Base-by-base conservation (phyloP, 2,797 vertebrate genomes). In the Champsocephalus gunnari region DNA sequence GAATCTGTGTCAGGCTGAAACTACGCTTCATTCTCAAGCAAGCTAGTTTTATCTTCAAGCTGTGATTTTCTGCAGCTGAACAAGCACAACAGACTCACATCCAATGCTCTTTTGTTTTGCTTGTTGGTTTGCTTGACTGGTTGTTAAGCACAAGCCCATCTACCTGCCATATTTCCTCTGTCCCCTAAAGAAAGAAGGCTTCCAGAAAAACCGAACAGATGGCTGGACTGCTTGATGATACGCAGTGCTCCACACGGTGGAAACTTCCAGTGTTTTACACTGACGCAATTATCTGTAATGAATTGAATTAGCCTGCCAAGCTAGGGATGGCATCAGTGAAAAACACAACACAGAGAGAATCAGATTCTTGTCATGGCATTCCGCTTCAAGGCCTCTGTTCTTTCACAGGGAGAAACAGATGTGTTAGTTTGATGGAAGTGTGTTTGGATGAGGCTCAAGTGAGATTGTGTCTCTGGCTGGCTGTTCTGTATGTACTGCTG, bases 181-280 rank as follows among this genome's bases (percentile, higher is more conserved):
- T 65, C 38, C 69, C 34, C 43, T 16, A 28, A 50, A 60, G 38
- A 62, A 28, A 66, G 32, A 81, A 8, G 3, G 38, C 67, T 73
- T 77, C 55, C 66, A 76, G 66, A 57, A 66, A 28, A 57, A 45
- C 24, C 48, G 8, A 74, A 49, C 67, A 68, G 67, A 76, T 65
- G 71, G 51, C 64, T n/a, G 0, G 43, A 78, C 45, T 47, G 44
- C 50, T 64, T 17, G 72, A 72, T 47, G 48, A 76, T 60, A 72
- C 11, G 14, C 17, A 53, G 48, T n/a, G 32, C 62, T 64, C 34
- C 19, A 50, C 55, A 55, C 49, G 21, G 19, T 82, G 71, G 82
- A 85, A 87, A 87, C 77, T 74, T 88, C 77, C 49, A 56, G 53
- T 38, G 60, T 81, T 87, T 82, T 71, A 72, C 73, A 34, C 53